Evolutionary conservation across 1,140 invertebrate species (phyloP), one percentile per base, ranked within the genome.

Genomic region (Atta colombica): DNA sequence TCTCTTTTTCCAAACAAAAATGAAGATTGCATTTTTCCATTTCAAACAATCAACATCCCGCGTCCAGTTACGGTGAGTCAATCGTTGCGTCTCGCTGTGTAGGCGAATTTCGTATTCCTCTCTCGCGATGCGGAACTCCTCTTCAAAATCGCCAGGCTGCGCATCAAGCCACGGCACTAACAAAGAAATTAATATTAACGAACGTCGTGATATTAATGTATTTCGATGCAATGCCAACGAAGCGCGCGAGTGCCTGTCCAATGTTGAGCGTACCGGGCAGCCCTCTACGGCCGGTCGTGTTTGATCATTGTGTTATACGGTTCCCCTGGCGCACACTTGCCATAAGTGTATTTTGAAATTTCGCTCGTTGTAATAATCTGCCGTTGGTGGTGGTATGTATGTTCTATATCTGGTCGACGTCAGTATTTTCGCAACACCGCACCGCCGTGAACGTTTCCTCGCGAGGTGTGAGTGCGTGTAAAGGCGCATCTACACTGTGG

Each of bases 311-410:
- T 92, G 93, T 94, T 94, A 93, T 93, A 94, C 91, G 93, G 93
- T 92, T 93, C 93, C 92, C 93, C 86, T 86, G 92, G 90, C 63
- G 91, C 92, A 91, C 93, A 92, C 93, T 92, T 93, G 91, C 92
- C 92, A 92, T 93, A 93, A 94, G 93, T 94, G 93, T 94, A 94
- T 94, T 94, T 94, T 94, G 93, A 94, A 94, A 93, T 94, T 94
- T 94, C 92, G 88, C 92, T 89, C 89, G 92, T 91, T 92, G 91
- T 94, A 94, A 93, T 94, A 94, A 94, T 93, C 92, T 92, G 91
- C 92, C 92, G 87, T 51, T 88, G 85, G 88, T 90, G 88, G 90
- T 75, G 77, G 80, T 88, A 88, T 58, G 61, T 80, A 87, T 77
- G 61, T 51, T 84, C 80, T 90, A 80, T 72, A 87, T 69, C 82